Evolutionary conservation across 1,140 invertebrate species (phyloP), one percentile per base, ranked within the genome.

Genomic region (Trachymyrmex septentrionalis): DNA sequence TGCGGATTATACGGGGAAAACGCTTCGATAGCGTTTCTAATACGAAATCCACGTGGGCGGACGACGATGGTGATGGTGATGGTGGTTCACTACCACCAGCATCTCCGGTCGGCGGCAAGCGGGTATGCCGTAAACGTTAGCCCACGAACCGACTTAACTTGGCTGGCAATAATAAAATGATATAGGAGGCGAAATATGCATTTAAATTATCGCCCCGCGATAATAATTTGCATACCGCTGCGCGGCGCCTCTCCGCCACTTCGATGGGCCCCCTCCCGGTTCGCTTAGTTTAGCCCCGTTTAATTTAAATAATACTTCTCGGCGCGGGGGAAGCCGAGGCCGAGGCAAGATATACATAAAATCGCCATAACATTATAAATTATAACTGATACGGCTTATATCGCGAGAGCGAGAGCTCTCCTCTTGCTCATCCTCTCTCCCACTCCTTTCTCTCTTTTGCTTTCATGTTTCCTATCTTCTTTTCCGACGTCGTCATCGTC

Each of bases 301-400:
- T 95, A 95, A 95, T 95, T 95, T 95, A 95, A 95, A 95, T 95
- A 95, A 95, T 95, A 95, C 94, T 95, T 95, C 94, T 94, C 90
- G 88, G 90, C 89, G 89, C 78, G 90, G 89, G 87, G 87, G 80
- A 82, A 75, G 89, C 82, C 86, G 89, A 89, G 69, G 84, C 90
- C 90, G 87, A 73, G 91, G 85, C 93, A 93, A 95, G 94, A 95
- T 95, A 95, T 95, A 95, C 95, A 95, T 95, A 95, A 95, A 95
- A 95, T 95, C 92, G 95, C 95, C 95, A 95, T 95, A 95, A 95
- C 95, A 94, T 95, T 95, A 94, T 95, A 95, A 95, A 95, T 95
- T 95, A 95, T 95, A 95, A 95, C 94, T 95, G 95, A 95, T 95
- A 95, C 93, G 94, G 94, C 94, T 95, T 95, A 95, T 93, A 93